Percentiles rank a stretch among this genome's conserved stretches.
phyloP scores from a whole-genome alignment of 2,113 vertebrate species.

The Brachypteracias leptosomus region DNA sequence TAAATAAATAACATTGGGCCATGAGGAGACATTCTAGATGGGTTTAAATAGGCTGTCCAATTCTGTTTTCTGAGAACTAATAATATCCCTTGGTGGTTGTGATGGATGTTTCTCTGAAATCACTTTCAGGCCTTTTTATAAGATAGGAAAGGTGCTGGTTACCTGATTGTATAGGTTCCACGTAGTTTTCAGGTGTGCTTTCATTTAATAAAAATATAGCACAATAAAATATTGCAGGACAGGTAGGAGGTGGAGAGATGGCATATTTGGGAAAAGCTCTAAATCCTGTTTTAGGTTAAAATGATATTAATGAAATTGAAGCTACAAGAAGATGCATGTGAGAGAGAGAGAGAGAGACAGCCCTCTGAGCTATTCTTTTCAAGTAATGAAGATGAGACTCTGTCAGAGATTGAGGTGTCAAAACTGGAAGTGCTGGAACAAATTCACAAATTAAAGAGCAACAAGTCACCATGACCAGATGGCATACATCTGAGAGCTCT shows the following conservation, averaged over 20 bases:
- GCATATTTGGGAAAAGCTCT: constrained; percentile 1
- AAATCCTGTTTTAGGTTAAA: constrained; percentile 22
- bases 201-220: background rate
- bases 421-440: constrained; percentile 72
- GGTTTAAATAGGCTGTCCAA: background rate
- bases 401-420: constrained; percentile 71
- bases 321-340: background rate
- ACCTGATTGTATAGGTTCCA: background rate
- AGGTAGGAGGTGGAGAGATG: background rate
- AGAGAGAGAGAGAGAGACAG: background rate
- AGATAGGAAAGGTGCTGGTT: background rate
- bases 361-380: constrained; percentile 64
- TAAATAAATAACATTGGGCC: constrained; percentile 14
- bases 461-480: constrained; percentile 74
- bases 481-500: constrained; percentile 72
- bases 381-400: constrained; percentile 68
- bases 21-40: background rate
- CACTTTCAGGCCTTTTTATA: background rate
- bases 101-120: background rate
- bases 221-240: background rate
- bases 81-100: background rate
- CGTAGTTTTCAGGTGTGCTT: background rate
- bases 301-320: constrained; percentile 34
- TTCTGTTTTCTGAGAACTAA: background rate
- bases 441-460: constrained; percentile 75